phyloP scores from a whole-genome alignment of 2,888 invertebrate genomes.

The Meta bourneti region DNA sequence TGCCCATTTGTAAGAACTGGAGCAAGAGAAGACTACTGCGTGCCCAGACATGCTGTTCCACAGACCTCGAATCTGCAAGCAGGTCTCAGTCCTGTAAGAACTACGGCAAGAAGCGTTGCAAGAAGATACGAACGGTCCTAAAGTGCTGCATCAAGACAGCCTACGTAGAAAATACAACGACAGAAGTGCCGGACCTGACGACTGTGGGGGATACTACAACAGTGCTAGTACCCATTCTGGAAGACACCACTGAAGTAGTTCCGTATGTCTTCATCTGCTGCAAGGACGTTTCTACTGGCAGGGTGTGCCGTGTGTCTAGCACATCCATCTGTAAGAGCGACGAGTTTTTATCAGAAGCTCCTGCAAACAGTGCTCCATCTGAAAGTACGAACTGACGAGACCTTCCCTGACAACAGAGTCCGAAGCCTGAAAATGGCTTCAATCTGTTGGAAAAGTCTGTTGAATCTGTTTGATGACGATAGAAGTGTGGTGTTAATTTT shows the following conservation, averaged over 20 bases:
- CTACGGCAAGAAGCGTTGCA: constrained; percentile 65
- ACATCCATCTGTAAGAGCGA: constrained; percentile 8
- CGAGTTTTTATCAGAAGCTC: constrained; percentile 18
- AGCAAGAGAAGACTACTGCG: constrained; percentile 49
- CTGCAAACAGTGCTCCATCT: not conserved
- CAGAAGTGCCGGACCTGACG: not conserved
- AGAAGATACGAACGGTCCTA: constrained; percentile 59
- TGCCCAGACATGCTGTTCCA: constrained; percentile 58
- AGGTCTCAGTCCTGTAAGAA: constrained; percentile 22
- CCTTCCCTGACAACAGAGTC: constrained; percentile 36
- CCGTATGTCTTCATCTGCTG: constrained; percentile 26
- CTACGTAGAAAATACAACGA: not conserved
- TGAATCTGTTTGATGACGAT: constrained; percentile 56
- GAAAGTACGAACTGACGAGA: constrained; percentile 35
- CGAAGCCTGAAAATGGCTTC: not conserved
- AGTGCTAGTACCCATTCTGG: not conserved
- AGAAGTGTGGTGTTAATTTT: not conserved
- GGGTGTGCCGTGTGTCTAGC: constrained; percentile 18
- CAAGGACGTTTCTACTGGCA: not conserved
- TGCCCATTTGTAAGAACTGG: constrained; percentile 54
- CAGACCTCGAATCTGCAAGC: not conserved
- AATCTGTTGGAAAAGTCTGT: constrained; percentile 13
- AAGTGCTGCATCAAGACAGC: constrained; percentile 72
- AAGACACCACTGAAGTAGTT: not conserved
- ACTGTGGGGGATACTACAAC: not conserved